A percentile compares a stretch with the other conserved stretches of the same genome.
These are phyloP conservation scores for Nyctereutes procyonoides DNA, from an alignment of 2,113 vertebrate genomes.

Conservation along the genomic window DNA sequence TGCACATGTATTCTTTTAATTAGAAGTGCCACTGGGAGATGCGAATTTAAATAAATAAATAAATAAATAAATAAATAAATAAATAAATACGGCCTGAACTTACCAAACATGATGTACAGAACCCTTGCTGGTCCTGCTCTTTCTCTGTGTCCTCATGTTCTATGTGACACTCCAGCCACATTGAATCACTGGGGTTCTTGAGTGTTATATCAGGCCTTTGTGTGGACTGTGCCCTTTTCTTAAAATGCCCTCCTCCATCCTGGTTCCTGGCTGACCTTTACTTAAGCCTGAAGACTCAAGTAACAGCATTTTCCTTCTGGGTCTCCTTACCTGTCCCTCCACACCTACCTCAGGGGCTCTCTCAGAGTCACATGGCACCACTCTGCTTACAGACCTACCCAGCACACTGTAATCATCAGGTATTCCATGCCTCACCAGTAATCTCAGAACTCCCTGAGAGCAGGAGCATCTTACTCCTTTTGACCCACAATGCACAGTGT, in stretches of 20 bases:
- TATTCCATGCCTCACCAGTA: not conserved
- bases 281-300: not conserved
- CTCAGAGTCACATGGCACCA: fast-evolving
- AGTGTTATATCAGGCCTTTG: not conserved
- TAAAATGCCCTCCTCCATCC: not conserved
- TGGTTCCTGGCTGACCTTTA: not conserved
- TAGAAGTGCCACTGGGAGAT: not conserved
- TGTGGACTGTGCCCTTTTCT: not conserved
- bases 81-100: not conserved
- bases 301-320: not conserved
- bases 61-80: too few relatives aligned
- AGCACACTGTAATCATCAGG: not conserved
- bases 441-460: not conserved
- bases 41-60: not conserved
- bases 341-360: not conserved
- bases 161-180: not conserved
- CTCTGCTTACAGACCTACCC: not conserved
- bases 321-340: not conserved
- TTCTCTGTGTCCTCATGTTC: not conserved
- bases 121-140: not conserved
- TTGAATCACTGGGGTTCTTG: not conserved
- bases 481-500: not conserved
- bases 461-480: not conserved
- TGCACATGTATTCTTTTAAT: not conserved
- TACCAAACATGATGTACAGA: not conserved